Evolutionary conservation across 2,888 invertebrate species (phyloP).

Genomic region (Philonicus albiceps): DNA sequence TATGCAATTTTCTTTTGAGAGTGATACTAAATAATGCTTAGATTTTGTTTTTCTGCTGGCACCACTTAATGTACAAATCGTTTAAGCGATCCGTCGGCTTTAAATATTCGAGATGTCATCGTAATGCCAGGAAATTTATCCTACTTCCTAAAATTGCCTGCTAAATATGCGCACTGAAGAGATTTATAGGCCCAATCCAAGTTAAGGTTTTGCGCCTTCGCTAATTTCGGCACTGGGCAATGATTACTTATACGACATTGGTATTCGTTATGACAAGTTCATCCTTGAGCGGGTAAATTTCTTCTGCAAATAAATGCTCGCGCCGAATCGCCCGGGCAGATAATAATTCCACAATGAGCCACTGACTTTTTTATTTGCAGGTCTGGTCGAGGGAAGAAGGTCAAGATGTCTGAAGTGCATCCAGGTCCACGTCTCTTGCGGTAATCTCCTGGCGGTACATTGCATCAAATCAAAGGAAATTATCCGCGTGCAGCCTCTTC

Average conservation of each 20-base stretch:
- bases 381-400: conserved; percentile 19
- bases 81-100: neutral
- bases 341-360: conserved; percentile 18
- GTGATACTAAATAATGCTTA: neutral
- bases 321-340: neutral
- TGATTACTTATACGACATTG: neutral
- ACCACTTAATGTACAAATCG: neutral
- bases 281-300: neutral
- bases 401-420: conserved; percentile 33
- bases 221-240: neutral
- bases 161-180: neutral
- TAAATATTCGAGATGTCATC: neutral
- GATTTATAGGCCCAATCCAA: neutral
- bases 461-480: conserved; percentile 25
- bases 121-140: neutral
- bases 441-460: conserved; percentile 24
- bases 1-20: neutral
- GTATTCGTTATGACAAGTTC: neutral
- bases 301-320: neutral
- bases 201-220: neutral
- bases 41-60: neutral
- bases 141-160: neutral
- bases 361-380: neutral
- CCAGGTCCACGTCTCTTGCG: conserved; percentile 29
- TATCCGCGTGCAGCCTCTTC: conserved; percentile 1